These are phyloP conservation scores for Eurois occulta DNA, from an alignment of 2,888 invertebrate genomes.

Conservation along the genomic window DNA sequence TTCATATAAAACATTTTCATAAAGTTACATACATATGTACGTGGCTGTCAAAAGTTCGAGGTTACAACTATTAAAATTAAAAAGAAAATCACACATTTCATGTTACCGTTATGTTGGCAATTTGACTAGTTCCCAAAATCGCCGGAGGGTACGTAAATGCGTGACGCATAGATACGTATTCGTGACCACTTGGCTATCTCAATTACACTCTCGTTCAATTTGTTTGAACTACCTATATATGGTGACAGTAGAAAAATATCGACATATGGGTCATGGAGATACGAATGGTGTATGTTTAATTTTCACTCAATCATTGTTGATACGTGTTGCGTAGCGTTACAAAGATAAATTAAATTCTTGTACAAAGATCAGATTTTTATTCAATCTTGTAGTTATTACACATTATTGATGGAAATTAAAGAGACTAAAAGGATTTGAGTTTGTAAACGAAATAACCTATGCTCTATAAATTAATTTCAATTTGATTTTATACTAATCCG, in stretches of 20 bases:
- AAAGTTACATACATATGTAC: constrained; percentile 34
- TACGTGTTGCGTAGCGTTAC: constrained; percentile 2
- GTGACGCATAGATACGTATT: constrained; percentile 72
- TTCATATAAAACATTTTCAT: constrained; percentile 46
- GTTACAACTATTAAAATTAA: constrained; percentile 57
- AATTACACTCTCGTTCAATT: constrained; percentile 75
- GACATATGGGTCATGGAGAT: constrained; percentile 65
- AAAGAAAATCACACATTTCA: constrained; percentile 58
- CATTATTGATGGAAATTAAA: background rate
- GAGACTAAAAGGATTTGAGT: background rate
- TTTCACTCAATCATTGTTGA: constrained; percentile 39
- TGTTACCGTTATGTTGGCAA: constrained; percentile 77
- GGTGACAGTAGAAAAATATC: constrained; percentile 71
- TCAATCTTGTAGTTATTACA: background rate
- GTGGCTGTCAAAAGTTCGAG: constrained; percentile 57
- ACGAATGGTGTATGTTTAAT: constrained; percentile 40
- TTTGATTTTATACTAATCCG: constrained; percentile 24
- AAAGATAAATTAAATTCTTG: constrained; percentile 1
- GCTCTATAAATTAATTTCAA: constrained; percentile 25
- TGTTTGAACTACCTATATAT: constrained; percentile 67
- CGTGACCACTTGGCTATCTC: constrained; percentile 78
- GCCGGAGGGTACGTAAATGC: constrained; percentile 70
- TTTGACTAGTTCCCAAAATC: constrained; percentile 79
- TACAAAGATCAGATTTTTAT: background rate
- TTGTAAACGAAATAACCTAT: constrained; percentile 24